Percentiles rank a stretch among this genome's conserved stretches.
phyloP scores from a whole-genome alignment of 2,797 vertebrate genomes.

The Pristis pectinata region DNA sequence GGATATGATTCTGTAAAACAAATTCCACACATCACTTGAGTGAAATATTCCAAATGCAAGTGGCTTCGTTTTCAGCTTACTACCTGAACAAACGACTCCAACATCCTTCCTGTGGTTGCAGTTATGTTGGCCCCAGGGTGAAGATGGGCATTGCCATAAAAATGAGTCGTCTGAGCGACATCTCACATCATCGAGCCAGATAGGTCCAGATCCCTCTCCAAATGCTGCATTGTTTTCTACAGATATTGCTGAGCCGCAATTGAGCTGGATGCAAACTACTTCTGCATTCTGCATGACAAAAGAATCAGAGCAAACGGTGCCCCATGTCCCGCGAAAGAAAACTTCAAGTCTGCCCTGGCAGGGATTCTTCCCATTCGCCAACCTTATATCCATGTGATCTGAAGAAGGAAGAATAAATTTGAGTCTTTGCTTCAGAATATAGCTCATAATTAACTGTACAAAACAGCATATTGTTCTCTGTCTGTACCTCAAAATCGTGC shows the following conservation, averaged over 20 bases:
- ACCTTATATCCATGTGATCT: background rate
- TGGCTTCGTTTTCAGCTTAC: background rate
- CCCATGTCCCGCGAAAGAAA: background rate
- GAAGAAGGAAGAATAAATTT: background rate
- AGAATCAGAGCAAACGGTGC: background rate
- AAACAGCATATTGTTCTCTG: too few relatives aligned
- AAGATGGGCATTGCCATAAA: conserved; percentile 14
- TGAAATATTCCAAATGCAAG: background rate
- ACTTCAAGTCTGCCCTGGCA: conserved; percentile 4
- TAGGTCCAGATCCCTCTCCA: background rate
- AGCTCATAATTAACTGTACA: too few relatives aligned
- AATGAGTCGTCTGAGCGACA: background rate
- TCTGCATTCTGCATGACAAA: background rate
- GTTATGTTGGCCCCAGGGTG: background rate
- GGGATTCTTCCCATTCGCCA: too few relatives aligned
- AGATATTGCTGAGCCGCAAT: background rate
- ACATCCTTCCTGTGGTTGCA: background rate
- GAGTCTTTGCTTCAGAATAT: background rate
- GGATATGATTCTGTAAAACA: background rate
- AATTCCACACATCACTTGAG: background rate
- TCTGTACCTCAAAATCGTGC: too few relatives aligned
- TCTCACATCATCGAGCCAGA: background rate
- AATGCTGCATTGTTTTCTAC: fast-evolving
- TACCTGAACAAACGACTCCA: background rate
- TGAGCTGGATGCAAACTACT: background rate